Base-by-base conservation (phyloP, 2,113 vertebrate species). In the Microcebus griseorufus region DNA sequence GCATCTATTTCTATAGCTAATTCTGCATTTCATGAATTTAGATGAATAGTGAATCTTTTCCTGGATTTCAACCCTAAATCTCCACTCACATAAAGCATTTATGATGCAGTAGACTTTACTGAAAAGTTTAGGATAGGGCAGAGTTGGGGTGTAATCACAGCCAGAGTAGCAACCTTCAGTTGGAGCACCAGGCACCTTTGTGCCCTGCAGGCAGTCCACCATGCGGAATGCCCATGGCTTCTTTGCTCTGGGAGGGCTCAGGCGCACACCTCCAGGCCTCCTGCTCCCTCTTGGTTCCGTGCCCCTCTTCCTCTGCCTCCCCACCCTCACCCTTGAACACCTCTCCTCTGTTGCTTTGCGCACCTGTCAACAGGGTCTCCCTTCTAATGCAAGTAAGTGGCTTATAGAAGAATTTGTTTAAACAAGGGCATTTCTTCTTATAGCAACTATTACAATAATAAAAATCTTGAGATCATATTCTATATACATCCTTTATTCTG, bases 331-430 rank as follows among this genome's bases (percentile, higher is more conserved):
- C 72, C 55, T 29, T 17, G 9, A 45, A 16, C 92, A 78, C 23
- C 5, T 80, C 37, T 48, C n/a, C 93, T 73, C 81, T 78, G 32
- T 81, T 85, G 60, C 60, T 94, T 39, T 86, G 51, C 34, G 60
- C 9, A 62, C 18, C 27, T 81, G 32, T 82, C 72, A 85, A 12
- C 32, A 51, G 58, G 34, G 3, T 42, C 27, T 76, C 58, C 48
- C 37, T 93, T 79, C 62, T 79, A 82, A 51, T 27, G 37, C 25
- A 73, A 60, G 37, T 45, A 78, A 60, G 51, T 45, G 39, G 34
- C 42, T 88, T 88, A 79, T 53, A 69, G 94, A 94, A 39, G 58
- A 75, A 82, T 94, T 86, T 78, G 86, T 83, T 86, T 92, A 93
- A 96, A 86, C 39, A 62, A 88, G 58, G 29, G 73, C n/a, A 0